These are phyloP conservation scores for Phoeniculus purpureus DNA, from an alignment of 2,797 vertebrate genomes.

Conservation along the genomic window DNA sequence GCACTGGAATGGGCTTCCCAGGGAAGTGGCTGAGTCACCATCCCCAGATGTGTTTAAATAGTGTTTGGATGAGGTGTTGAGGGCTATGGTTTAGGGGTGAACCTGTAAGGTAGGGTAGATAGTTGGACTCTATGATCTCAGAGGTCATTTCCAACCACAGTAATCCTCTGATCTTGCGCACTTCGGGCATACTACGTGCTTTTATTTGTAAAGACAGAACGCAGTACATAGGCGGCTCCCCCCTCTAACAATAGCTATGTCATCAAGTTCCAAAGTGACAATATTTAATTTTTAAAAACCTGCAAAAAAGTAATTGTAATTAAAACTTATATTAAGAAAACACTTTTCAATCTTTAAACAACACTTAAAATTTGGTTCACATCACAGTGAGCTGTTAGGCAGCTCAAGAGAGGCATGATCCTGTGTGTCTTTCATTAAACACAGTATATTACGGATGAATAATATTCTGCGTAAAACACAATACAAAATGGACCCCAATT, in stretches of 20 bases:
- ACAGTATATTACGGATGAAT: rapidly evolving
- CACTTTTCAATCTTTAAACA: neutral
- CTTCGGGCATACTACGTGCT: neutral
- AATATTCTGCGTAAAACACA: neutral
- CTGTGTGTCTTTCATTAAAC: neutral
- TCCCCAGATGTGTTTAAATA: too few species aligned
- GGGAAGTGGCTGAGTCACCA: too few species aligned
- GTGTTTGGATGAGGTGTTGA: too few species aligned
- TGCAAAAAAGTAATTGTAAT: neutral
- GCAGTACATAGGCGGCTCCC: neutral
- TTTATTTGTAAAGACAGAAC: neutral
- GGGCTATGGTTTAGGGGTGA: too few species aligned
- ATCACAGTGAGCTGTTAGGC: neutral
- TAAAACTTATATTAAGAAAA: neutral
- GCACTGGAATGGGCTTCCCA: too few species aligned
- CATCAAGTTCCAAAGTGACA: neutral
- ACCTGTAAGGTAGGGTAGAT: too few species aligned
- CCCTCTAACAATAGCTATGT: neutral
- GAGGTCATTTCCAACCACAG: too few species aligned
- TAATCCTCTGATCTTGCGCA: too few species aligned
- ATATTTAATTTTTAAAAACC: neutral
- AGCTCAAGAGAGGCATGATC: neutral
- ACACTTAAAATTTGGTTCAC: neutral
- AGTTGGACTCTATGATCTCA: too few species aligned
- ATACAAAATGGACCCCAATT: neutral